These are phyloP conservation scores for Aromia moschata DNA, from an alignment of 2,888 invertebrate genomes.

Conservation along the genomic window DNA sequence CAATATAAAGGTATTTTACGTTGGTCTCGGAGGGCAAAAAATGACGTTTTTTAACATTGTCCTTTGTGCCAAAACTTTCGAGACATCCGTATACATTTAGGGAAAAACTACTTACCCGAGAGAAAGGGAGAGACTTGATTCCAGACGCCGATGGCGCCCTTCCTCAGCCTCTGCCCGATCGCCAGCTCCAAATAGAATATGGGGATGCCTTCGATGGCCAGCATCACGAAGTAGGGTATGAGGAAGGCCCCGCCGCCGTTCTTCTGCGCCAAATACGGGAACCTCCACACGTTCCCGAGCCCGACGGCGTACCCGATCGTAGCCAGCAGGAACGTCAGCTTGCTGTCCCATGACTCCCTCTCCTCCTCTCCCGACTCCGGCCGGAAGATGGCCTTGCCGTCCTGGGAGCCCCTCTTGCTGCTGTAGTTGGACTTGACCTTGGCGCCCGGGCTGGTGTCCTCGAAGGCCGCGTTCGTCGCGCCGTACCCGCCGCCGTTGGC, in stretches of 20 bases:
- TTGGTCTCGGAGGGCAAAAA: too few species aligned
- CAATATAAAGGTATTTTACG: too few species aligned
- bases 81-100: too few species aligned
- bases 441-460: conserved; percentile 67
- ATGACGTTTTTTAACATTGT: too few species aligned
- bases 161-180: conserved; percentile 91
- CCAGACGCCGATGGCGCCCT: conserved; percentile 96
- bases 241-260: conserved; percentile 97
- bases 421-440: conserved; percentile 62
- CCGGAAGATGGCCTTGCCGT: conserved; percentile 71
- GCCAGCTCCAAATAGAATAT: conserved; percentile 96
- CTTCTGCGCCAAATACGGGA: conserved; percentile 94
- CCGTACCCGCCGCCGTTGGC: conserved; percentile 73
- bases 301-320: conserved; percentile 94
- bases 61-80: too few species aligned
- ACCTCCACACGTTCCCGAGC: conserved; percentile 94
- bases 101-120: conserved; percentile 64
- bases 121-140: conserved; percentile 90
- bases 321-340: conserved; percentile 89
- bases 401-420: conserved; percentile 66
- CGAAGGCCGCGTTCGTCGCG: conserved; percentile 86
- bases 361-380: conserved; percentile 68
- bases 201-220: conserved; percentile 93
- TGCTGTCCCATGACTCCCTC: conserved; percentile 92
- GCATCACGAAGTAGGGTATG: conserved; percentile 95